phyloP scores from a whole-genome alignment of 2,797 vertebrate genomes.

The Muscicapa comitata region DNA sequence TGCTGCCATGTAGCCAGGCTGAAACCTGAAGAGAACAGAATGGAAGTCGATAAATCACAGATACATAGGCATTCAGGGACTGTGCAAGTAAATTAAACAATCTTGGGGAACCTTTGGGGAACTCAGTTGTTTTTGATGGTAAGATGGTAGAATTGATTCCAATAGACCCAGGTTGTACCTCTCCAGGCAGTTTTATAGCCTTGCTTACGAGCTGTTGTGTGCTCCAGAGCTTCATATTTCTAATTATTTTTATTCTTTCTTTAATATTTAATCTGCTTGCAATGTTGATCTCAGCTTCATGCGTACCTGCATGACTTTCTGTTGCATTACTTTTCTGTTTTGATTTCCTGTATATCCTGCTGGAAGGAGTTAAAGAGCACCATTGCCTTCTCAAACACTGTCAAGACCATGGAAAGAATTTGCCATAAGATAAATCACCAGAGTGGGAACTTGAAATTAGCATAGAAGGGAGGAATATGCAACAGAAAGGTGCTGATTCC shows the following conservation, averaged over 20 bases:
- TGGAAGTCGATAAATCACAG: neutral
- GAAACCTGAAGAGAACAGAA: neutral
- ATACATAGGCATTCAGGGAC: neutral
- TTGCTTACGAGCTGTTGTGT: neutral
- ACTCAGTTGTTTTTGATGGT: neutral
- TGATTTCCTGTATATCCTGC: neutral
- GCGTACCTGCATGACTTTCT: neutral
- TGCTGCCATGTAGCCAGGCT: neutral
- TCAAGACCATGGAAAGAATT: neutral
- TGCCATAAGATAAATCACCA: neutral
- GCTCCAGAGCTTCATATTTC: neutral
- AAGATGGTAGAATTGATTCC: neutral
- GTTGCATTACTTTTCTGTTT: neutral
- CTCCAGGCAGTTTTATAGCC: neutral
- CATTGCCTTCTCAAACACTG: neutral
- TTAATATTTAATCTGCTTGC: neutral
- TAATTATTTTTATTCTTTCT: neutral
- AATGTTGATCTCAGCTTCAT: accelerated
- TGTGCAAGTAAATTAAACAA: neutral
- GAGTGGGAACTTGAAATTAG: neutral
- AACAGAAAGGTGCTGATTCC: neutral
- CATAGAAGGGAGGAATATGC: neutral
- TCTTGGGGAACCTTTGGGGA: neutral
- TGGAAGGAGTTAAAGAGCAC: neutral
- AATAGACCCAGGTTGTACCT: accelerated